phyloP scores from a whole-genome alignment of 2,888 invertebrate genomes.

The Diogma glabrata region DNA sequence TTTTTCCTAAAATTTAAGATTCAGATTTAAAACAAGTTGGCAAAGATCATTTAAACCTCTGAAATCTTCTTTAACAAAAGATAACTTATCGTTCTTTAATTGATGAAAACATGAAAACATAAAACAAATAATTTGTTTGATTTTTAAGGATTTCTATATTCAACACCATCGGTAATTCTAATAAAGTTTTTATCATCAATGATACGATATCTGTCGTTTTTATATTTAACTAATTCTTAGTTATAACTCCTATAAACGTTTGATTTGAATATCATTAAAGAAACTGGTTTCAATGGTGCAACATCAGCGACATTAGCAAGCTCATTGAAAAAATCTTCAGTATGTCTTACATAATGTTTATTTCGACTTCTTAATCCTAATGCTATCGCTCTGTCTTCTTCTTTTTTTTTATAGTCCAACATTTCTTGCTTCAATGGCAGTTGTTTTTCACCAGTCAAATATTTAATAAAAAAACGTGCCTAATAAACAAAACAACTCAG shows the following conservation, averaged over 20 bases:
- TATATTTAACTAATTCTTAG: constrained; percentile 47
- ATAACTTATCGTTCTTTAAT: no score
- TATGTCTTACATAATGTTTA: constrained; percentile 47
- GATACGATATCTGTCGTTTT: constrained; percentile 48
- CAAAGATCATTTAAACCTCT: no score
- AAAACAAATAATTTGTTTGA: no score
- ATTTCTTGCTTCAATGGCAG: constrained; percentile 53
- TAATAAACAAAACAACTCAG: constrained; percentile 76
- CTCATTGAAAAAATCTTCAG: constrained; percentile 56
- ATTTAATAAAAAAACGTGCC: constrained; percentile 50
- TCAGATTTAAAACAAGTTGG: no score
- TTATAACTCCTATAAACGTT: no score
- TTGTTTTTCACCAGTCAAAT: constrained; percentile 47
- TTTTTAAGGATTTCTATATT: no score
- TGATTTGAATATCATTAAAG: no score
- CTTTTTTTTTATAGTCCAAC: constrained; percentile 47
- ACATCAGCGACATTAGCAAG: constrained; percentile 52
- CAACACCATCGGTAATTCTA: no score
- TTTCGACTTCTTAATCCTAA: no score
- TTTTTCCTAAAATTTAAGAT: no score
- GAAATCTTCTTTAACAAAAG: no score
- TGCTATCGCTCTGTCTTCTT: constrained; percentile 45
- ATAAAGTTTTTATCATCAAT: constrained; percentile 49
- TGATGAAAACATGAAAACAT: no score
- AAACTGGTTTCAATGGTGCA: constrained; percentile 51